Base-by-base conservation (phyloP, 1,140 invertebrate species). In the Danaus plexippus region DNA sequence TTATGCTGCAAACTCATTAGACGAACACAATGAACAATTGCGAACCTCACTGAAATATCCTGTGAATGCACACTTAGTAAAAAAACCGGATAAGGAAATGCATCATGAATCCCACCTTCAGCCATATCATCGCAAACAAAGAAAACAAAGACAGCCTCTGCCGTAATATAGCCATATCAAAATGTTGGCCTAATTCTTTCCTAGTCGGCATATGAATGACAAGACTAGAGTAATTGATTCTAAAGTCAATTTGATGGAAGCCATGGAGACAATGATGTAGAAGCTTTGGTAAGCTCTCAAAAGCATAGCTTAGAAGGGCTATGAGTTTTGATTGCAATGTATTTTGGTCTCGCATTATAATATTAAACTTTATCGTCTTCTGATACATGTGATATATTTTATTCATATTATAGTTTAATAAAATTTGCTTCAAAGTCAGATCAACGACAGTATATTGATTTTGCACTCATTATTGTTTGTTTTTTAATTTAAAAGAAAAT, bases 21-120 rank as follows among this genome's bases (percentile, higher is more conserved):
- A 96, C 80, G 97, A 98, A 77, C 97, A 98, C 82, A 99, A 98
- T 84, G 94, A 97, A 71, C 91, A 92, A 52, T 87, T 98, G 61
- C 93, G 92, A 61, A 97, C 96, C 13, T 73, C 72, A 44, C 63
- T 87, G 6, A 85, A 85, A 55, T 83, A 82, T 62, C 84, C 84
- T 32, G 67, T 87, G 1, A 76, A 81, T 71, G 74, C 77, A 52
- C 71, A 81, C 57, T 64, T 79, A 47, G 75, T 80, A 9, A 79
- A 79, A 57, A 78, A 78, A 67, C 80, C 79, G 42, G 82, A 85
- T 49, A 85, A 77, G 53, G 77, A 83, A 57, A 68, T 69, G 52
- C 59, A 72, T 54, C 59, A 61, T n/a, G 73, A 75, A 48, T 42
- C 63, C 53, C 70, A 71, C 13, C 50, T 67, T 1, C 65, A 64